A percentile compares a stretch with the other conserved stretches of the same genome.
These are phyloP conservation scores for Trachymyrmex septentrionalis DNA, from an alignment of 1,140 invertebrate species.

Conservation along the genomic window DNA sequence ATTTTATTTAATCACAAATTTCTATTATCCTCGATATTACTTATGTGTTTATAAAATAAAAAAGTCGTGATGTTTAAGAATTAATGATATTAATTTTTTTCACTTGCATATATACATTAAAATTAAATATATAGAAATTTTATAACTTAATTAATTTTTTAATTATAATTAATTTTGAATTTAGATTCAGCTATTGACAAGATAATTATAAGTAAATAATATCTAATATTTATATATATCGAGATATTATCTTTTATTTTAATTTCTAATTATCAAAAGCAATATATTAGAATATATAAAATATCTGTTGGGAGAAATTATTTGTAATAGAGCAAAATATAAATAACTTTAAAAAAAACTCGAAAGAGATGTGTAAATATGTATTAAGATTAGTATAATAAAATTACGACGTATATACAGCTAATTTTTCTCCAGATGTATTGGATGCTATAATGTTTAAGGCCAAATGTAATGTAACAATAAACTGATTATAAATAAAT, in stretches of 20 bases:
- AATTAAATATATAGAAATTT: background rate
- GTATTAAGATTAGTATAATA: background rate
- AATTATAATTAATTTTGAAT: background rate
- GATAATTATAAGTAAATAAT: background rate
- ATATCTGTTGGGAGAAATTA: background rate
- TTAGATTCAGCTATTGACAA: background rate
- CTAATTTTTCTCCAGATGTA: background rate
- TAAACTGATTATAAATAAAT: conserved; percentile 14
- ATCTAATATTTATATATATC: background rate
- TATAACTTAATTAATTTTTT: background rate
- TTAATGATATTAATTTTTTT: conserved; percentile 4
- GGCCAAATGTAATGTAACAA: background rate
- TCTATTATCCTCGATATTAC: background rate
- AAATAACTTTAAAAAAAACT: conserved; percentile 5
- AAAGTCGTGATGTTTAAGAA: background rate
- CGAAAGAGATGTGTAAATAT: conserved; percentile 9
- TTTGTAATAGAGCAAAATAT: background rate
- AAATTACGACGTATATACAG: background rate
- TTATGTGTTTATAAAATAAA: background rate
- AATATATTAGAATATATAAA: background rate
- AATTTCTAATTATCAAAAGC: background rate
- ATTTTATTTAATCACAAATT: background rate
- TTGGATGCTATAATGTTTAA: background rate
- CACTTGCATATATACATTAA: background rate
- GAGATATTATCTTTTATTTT: background rate